Evolutionary conservation across 2,113 vertebrate species (phyloP), one percentile per base, ranked within the genome.

Genomic region (Poecilia latipinna): DNA sequence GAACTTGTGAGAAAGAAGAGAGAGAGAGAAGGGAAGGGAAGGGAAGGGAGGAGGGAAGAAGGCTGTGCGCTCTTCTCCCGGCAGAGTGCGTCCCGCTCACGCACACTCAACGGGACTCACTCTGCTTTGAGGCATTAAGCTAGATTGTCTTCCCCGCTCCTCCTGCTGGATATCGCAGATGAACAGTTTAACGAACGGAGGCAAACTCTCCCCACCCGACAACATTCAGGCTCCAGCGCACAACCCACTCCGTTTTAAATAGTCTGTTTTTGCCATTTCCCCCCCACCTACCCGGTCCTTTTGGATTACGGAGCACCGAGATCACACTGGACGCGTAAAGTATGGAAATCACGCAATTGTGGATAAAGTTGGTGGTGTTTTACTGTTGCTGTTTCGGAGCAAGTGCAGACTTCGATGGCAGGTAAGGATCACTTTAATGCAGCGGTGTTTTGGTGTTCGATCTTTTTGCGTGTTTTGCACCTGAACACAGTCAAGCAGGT

Each of bases 321-420:
- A 61, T 31, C 67, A 61, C 82, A 61, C 57, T 60, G 72, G 57
- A 51, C 68, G 65, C 78, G 67, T n/a, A 35, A 77, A 77, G 81
- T 71, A 63, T 39, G 4, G 1, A n/a, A 67, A 77, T 78, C 81
- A 95, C 95, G 96, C 94, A 89, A 68, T 82, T 95, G 60, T 93
- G 94, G 75, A 79, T 94, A 88, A 95, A 94, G 82, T 92, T 96
- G 35, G 15, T 92, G 82, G 60, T 96, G 54, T 76, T 93, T 65
- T 93, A 76, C 90, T 86, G 94, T 82, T 93, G 95, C 81, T 95
- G 86, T 84, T 83, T 95, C 65, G 93, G 84, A 75, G 93, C 93
- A 61, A 92, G 92, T 31, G 95, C 94, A 1, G 96, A 96, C 67
- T 97, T 96, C 91, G 96, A 97, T 85, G 95, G 96, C 80, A 96